Percentiles rank a stretch among this genome's conserved stretches.
These are phyloP conservation scores for Drosophila sproati DNA, from an alignment of 1,140 invertebrate species.

Conservation along the genomic window DNA sequence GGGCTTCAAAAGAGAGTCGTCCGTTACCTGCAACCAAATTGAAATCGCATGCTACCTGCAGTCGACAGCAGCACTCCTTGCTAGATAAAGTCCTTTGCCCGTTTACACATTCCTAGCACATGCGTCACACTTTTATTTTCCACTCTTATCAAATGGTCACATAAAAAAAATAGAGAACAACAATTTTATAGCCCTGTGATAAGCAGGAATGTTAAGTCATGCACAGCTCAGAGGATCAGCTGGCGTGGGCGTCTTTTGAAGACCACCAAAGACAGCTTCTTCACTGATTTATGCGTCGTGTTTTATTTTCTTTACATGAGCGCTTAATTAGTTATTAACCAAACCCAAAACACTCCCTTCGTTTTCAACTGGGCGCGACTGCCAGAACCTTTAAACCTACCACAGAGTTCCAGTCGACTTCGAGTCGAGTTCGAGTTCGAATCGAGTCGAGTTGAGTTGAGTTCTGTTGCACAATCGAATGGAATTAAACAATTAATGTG, in stretches of 20 bases:
- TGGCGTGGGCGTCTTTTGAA: constrained; percentile 24
- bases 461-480: constrained; percentile 13
- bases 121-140: constrained; percentile 43
- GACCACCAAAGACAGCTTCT: constrained; percentile 50
- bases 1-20: neutral
- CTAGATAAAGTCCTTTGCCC: constrained; percentile 17
- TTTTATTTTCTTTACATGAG: constrained; percentile 38
- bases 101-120: constrained; percentile 44
- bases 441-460: no score
- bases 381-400: constrained; percentile 43
- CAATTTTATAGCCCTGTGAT: constrained; percentile 14
- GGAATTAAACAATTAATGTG: constrained; percentile 81
- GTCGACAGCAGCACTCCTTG: constrained; percentile 19
- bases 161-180: neutral
- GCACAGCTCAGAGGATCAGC: neutral
- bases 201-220: constrained; percentile 1
- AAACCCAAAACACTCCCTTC: constrained; percentile 61
- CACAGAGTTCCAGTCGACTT: constrained; percentile 40
- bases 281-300: constrained; percentile 59
- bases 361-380: constrained; percentile 37
- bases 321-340: constrained; percentile 73
- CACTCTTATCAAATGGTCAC: constrained; percentile 17
- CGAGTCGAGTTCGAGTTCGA: no score
- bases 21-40: constrained; percentile 14
- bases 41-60: constrained; percentile 37